These are phyloP conservation scores for Halocaridina rubra DNA, from an alignment of 2,888 invertebrate species.

Conservation along the genomic window DNA sequence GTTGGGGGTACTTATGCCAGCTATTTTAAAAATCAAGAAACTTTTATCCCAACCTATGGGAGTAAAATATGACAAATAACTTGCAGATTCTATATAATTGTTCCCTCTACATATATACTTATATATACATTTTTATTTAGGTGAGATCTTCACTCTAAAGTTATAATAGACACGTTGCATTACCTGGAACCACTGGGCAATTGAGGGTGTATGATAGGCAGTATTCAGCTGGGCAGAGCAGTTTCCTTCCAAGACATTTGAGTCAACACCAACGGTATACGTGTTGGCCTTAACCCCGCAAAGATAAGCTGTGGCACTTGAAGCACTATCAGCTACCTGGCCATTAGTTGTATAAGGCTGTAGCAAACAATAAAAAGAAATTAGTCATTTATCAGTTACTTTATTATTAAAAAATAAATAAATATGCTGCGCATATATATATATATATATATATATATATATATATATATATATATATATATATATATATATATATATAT, in stretches of 20 bases:
- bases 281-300: slow-evolving; percentile 86
- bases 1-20: too few relatives aligned
- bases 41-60: too few relatives aligned
- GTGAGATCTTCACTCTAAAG: too few relatives aligned
- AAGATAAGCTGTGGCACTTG: slow-evolving; percentile 87
- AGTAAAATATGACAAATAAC: too few relatives aligned
- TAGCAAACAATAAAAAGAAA: too few relatives aligned
- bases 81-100: too few relatives aligned
- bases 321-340: slow-evolving; percentile 89
- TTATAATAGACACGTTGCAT: too few relatives aligned
- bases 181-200: slow-evolving; percentile 80
- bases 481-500: neutral
- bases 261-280: slow-evolving; percentile 80
- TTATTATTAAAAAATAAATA: too few relatives aligned
- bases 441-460: neutral
- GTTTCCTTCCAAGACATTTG: slow-evolving; percentile 69
- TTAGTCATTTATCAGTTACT: too few relatives aligned
- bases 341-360: slow-evolving; percentile 89
- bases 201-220: slow-evolving; percentile 64
- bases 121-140: too few relatives aligned
- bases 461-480: neutral
- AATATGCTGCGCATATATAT: neutral
- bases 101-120: too few relatives aligned
- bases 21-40: too few relatives aligned
- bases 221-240: slow-evolving; percentile 21